Evolutionary conservation across 2,888 invertebrate genomes (phyloP).

Genomic region (Salpingus planirostris): DNA sequence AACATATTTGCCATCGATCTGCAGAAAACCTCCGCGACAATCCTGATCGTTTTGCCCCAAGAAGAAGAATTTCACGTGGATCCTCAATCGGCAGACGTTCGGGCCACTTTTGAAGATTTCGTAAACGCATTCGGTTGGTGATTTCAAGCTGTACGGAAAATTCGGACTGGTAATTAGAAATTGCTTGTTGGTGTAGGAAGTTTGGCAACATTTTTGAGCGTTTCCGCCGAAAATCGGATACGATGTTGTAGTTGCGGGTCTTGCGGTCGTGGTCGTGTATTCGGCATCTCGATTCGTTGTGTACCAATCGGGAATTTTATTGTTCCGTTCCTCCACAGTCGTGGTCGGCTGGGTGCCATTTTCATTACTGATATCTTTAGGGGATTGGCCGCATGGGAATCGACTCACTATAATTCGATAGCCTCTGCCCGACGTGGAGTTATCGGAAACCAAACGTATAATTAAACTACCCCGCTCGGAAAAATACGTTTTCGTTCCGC

Average conservation of each 20-base stretch:
- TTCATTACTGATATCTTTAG: neutral
- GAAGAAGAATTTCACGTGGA: slow-evolving; percentile 49
- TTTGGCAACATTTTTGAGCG: slow-evolving; percentile 37
- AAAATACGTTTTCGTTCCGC: slow-evolving; percentile 43
- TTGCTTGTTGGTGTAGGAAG: slow-evolving; percentile 38
- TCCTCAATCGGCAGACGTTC: slow-evolving; percentile 45
- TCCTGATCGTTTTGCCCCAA: slow-evolving; percentile 38
- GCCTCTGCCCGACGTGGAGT: slow-evolving; percentile 33
- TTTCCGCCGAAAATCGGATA: slow-evolving; percentile 10
- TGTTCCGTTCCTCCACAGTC: slow-evolving; percentile 4
- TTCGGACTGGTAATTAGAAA: slow-evolving; percentile 50
- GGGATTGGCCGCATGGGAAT: slow-evolving; percentile 20
- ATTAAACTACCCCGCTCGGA: slow-evolving; percentile 43
- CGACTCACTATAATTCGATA: slow-evolving; percentile 48
- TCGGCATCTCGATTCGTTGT: slow-evolving; percentile 7
- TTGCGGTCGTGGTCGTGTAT: slow-evolving; percentile 6
- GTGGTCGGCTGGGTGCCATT: neutral
- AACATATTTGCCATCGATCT: slow-evolving; percentile 48
- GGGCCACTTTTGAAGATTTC: slow-evolving; percentile 43
- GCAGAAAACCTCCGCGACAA: slow-evolving; percentile 46
- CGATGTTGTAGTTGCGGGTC: no score
- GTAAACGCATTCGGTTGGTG: slow-evolving; percentile 44
- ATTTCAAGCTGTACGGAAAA: slow-evolving; percentile 43
- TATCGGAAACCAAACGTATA: slow-evolving; percentile 43
- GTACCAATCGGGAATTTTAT: slow-evolving; percentile 9